Evolutionary conservation across 2,113 vertebrate species (phyloP), one percentile per base, ranked within the genome.

Genomic region (Sitta europaea): DNA sequence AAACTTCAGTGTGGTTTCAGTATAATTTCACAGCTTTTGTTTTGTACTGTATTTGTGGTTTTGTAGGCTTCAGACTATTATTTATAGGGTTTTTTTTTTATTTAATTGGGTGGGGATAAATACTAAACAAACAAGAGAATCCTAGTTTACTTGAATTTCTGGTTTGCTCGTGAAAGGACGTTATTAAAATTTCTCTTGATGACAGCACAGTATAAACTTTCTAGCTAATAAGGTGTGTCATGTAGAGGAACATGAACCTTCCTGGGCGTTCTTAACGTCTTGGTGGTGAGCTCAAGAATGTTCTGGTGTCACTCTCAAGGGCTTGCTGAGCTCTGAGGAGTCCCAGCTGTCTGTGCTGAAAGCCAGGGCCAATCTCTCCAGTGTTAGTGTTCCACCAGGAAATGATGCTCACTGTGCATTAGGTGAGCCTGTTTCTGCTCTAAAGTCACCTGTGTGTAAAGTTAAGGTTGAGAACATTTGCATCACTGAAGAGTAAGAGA

Each of bases 101-200:
- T 95, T 90, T 90, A 88, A 82, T 88, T 77, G 84, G 74, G 73
- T 66, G 90, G 95, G 93, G 86, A 90, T 35, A 68, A 71, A 72
- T 94, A 88, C 92, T 71, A 78, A 86, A 93, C 63, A 87, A 75
- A 88, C 93, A 92, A 79, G 77, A 83, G 91, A 94, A 93, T 76
- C 91, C 79, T 38, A 47, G 71, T 94, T 94, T 76, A 95, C 97
- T 90, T 94, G 96, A 96, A 93, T 94, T 97, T 96, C 96, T 92
- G 95, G 97, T 95, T 97, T 97, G 94, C 80, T 89, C 35, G 70
- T 93, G 93, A 93, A 96, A 94, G 89, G 70, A 88, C 62, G 10
- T 90, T 80, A 86, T 87, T 94, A 92, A 90, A 94, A 74, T 86
- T 91, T 96, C 86, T 97, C 92, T 59, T 74, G 95, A 87, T 81